These are phyloP conservation scores for Ennomos quercinarius DNA, from an alignment of 2,888 invertebrate genomes.

Conservation along the genomic window DNA sequence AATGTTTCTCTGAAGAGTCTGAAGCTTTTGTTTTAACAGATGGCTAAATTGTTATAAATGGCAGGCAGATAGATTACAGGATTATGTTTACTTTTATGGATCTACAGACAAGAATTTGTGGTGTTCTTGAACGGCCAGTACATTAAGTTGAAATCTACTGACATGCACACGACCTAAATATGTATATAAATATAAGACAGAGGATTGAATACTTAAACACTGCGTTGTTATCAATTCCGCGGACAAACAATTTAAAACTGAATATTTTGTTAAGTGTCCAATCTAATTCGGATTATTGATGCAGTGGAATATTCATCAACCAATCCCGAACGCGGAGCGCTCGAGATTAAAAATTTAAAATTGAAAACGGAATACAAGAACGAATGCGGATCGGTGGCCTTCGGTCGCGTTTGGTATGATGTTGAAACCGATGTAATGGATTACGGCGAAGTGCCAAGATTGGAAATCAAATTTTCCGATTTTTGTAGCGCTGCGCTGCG, in stretches of 20 bases:
- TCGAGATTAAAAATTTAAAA: slow-evolving; percentile 24
- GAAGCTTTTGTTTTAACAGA: too few relatives aligned
- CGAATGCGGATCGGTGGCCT: slow-evolving; percentile 17
- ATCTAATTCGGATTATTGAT: slow-evolving; percentile 16
- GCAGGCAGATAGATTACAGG: too few relatives aligned
- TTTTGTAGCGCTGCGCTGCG: too few relatives aligned
- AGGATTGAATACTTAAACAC: not conserved
- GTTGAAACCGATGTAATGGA: slow-evolving; percentile 49
- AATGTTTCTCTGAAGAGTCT: too few relatives aligned
- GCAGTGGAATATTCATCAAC: slow-evolving; percentile 26
- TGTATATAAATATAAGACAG: too few relatives aligned
- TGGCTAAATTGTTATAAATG: too few relatives aligned
- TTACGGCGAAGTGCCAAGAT: slow-evolving; percentile 36
- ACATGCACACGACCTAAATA: too few relatives aligned
- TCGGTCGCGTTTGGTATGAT: slow-evolving; percentile 42
- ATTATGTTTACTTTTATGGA: too few relatives aligned
- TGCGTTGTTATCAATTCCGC: slow-evolving; percentile 6
- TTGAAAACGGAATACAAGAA: slow-evolving; percentile 10
- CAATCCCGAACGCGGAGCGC: slow-evolving; percentile 11
- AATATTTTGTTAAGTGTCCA: slow-evolving; percentile 21
- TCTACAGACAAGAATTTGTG: too few relatives aligned
- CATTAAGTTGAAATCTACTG: too few relatives aligned
- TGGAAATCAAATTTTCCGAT: slow-evolving; percentile 5
- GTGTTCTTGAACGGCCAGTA: too few relatives aligned
- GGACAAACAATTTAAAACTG: slow-evolving; percentile 12